A percentile compares a stretch with the other conserved stretches of the same genome.
These are phyloP conservation scores for Pandion haliaetus DNA, from an alignment of 2,113 vertebrate genomes.

Conservation along the genomic window DNA sequence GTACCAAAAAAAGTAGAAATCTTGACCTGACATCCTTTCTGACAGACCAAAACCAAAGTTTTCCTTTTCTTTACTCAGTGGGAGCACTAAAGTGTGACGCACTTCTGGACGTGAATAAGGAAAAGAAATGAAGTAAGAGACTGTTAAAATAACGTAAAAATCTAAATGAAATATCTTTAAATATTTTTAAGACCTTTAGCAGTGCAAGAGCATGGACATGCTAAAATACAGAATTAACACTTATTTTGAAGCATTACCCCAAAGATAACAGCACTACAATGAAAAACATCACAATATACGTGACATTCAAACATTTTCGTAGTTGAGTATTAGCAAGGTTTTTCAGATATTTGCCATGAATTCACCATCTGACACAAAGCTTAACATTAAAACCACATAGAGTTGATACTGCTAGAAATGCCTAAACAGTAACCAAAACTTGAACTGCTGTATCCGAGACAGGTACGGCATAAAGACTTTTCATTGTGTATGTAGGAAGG, in stretches of 20 bases:
- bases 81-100: neutral
- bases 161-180: neutral
- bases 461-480: neutral
- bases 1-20: neutral
- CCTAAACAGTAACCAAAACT: neutral
- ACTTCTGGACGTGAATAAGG: neutral
- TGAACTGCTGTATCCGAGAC: neutral
- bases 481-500: neutral
- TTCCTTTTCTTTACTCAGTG: neutral
- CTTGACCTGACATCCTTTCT: neutral
- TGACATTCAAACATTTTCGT: neutral
- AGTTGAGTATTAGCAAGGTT: neutral
- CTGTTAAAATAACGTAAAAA: neutral
- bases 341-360: neutral
- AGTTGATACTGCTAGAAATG: neutral
- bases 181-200: neutral
- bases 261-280: constrained; percentile 41
- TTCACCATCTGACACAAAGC: neutral
- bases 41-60: neutral
- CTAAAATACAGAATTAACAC: neutral
- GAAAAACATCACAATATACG: neutral
- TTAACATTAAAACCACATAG: neutral
- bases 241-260: neutral
- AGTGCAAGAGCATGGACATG: neutral
- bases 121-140: neutral